phyloP scores from a whole-genome alignment of 92 coral and sea anemone species.

The Anthopleura xanthogrammica region DNA sequence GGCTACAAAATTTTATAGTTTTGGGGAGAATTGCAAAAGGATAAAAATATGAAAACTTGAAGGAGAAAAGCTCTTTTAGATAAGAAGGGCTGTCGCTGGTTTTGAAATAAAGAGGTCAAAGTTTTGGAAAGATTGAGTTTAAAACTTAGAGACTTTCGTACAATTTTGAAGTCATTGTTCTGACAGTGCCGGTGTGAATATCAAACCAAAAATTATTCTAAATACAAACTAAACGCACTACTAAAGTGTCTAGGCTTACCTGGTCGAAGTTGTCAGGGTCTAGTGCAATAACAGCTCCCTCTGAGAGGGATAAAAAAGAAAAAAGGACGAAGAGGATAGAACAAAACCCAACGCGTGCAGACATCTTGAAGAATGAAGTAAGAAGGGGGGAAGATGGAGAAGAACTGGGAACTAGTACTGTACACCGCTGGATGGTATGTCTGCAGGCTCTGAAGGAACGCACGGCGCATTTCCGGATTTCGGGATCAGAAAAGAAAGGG shows the following conservation, averaged over 20 bases:
- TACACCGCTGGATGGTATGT: slow-evolving; percentile 4
- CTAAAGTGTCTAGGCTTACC: slow-evolving; percentile 48
- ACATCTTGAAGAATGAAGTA: slow-evolving; percentile 31
- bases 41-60: neutral
- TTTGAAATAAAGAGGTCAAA: neutral
- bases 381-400: neutral
- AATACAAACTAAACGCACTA: neutral
- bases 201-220: neutral
- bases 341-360: slow-evolving; percentile 14
- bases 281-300: slow-evolving; percentile 72
- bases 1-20: neutral
- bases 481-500: too few species aligned
- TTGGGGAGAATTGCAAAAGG: neutral
- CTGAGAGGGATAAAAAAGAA: slow-evolving; percentile 29
- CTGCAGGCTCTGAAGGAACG: neutral
- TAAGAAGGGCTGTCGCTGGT: neutral
- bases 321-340: slow-evolving; percentile 13
- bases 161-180: too few species aligned
- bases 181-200: neutral
- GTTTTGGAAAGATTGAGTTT: neutral
- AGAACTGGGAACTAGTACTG: neutral
- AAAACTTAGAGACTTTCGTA: too few species aligned
- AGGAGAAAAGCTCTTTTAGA: too few species aligned
- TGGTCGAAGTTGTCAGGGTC: slow-evolving; percentile 67
- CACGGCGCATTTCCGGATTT: too few species aligned